Evolutionary conservation across 2,113 vertebrate species (phyloP).

Genomic region (Albula glossodonta): DNA sequence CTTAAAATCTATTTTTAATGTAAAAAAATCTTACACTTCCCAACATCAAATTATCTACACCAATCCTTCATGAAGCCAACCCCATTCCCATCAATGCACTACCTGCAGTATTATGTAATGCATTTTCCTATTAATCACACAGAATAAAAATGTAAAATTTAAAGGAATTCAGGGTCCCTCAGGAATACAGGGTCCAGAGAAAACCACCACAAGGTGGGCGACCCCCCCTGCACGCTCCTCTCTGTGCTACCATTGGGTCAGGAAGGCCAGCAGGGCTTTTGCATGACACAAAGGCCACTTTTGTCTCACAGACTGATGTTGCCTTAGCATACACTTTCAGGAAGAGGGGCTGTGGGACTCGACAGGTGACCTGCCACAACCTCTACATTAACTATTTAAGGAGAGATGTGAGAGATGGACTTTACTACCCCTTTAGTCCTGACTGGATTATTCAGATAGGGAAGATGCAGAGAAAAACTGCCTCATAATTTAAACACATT

Average conservation of each 20-base stretch:
- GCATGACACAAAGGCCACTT: too few species aligned
- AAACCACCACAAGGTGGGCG: neutral
- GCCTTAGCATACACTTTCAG: too few species aligned
- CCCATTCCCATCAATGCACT: too few species aligned
- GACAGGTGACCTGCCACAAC: neutral
- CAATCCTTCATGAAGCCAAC: too few species aligned
- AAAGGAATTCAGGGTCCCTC: too few species aligned
- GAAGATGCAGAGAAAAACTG: neutral
- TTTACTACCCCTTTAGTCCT: constrained; percentile 2
- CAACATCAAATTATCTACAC: too few species aligned
- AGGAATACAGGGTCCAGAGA: neutral
- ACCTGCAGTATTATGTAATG: too few species aligned
- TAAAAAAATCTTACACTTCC: too few species aligned
- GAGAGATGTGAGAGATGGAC: too few species aligned
- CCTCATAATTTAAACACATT: constrained; percentile 13
- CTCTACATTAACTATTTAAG: neutral
- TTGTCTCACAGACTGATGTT: too few species aligned
- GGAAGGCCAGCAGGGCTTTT: neutral
- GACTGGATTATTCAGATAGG: neutral
- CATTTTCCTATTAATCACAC: neutral
- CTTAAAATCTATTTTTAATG: too few species aligned
- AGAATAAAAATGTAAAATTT: too few species aligned
- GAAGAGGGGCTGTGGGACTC: neutral
- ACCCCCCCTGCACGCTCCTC: neutral
- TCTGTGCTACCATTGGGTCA: neutral